Evolutionary conservation across 2,888 invertebrate genomes (phyloP).

Genomic region (Beris morrisii): DNA sequence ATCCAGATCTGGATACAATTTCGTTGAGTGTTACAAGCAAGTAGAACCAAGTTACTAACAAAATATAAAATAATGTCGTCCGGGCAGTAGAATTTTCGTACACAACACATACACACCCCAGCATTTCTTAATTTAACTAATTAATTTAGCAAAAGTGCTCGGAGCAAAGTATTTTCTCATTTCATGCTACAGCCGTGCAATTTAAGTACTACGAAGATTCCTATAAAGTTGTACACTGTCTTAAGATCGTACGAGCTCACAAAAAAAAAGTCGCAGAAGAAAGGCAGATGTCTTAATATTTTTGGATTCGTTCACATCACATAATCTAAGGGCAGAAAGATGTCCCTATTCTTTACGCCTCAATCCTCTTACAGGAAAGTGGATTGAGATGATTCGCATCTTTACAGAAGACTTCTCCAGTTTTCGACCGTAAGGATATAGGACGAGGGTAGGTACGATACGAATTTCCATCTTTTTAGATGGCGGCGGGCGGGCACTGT

Average conservation of each 20-base stretch:
- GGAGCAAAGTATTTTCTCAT: conserved; percentile 30
- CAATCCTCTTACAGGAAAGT: conserved; percentile 31
- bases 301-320: conserved; percentile 32
- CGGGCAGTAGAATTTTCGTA: background rate
- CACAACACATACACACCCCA: conserved; percentile 12
- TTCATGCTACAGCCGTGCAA: conserved; percentile 21
- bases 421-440: background rate
- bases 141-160: conserved; percentile 36
- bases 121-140: conserved; percentile 36
- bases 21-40: conserved; percentile 18
- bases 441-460: background rate
- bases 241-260: background rate
- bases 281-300: conserved; percentile 37
- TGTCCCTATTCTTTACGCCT: conserved; percentile 32
- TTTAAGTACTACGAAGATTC: conserved; percentile 8
- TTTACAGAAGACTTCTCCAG: background rate
- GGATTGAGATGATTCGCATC: conserved; percentile 12
- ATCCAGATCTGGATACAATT: conserved; percentile 17
- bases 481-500: background rate
- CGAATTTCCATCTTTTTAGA: background rate
- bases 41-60: conserved; percentile 20
- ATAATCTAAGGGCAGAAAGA: conserved; percentile 33
- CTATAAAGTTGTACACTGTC: background rate
- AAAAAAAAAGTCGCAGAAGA: conserved; percentile 12
- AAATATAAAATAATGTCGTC: conserved; percentile 3